Percentiles rank a stretch among this genome's conserved stretches.
Evolutionary conservation across 2,113 vertebrate genomes (phyloP).

Genomic region (Etheostoma cragini): DNA sequence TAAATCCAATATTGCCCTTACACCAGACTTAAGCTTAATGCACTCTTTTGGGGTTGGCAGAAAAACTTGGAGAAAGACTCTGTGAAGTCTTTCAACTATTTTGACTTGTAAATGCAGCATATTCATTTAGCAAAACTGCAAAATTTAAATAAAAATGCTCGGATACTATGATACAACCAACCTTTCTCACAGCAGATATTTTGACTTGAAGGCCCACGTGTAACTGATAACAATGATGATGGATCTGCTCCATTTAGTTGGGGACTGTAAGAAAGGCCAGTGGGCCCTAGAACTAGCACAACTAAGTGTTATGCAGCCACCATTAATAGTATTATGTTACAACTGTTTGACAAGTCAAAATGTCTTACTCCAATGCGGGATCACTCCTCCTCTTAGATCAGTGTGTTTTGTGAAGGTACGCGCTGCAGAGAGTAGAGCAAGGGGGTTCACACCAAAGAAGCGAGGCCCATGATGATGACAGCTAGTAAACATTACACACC

Average conservation of each 20-base stretch:
- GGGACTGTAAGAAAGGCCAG: not conserved
- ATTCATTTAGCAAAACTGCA: not conserved
- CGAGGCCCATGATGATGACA: conserved; percentile 20
- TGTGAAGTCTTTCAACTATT: not conserved
- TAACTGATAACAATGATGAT: not conserved
- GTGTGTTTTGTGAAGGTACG: too few relatives aligned
- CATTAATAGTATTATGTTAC: not conserved
- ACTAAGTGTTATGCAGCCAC: not conserved
- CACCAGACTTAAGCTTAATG: not conserved
- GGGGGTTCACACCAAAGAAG: not conserved
- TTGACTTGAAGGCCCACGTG: not conserved
- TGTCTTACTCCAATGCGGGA: not conserved
- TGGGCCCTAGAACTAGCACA: not conserved
- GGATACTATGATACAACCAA: not conserved
- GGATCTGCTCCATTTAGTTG: not conserved
- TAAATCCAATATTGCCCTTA: not conserved
- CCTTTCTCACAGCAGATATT: not conserved
- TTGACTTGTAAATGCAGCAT: not conserved
- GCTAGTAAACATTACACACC: not conserved
- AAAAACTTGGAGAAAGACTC: not conserved
- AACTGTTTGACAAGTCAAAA: not conserved
- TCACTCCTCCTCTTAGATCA: not conserved
- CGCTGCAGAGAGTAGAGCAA: not conserved
- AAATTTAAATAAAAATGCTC: not conserved
- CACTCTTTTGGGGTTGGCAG: not conserved